Conservation (phyloP, 2,797 vertebrate genomes). For the Leucoraja ocellata region DNA sequence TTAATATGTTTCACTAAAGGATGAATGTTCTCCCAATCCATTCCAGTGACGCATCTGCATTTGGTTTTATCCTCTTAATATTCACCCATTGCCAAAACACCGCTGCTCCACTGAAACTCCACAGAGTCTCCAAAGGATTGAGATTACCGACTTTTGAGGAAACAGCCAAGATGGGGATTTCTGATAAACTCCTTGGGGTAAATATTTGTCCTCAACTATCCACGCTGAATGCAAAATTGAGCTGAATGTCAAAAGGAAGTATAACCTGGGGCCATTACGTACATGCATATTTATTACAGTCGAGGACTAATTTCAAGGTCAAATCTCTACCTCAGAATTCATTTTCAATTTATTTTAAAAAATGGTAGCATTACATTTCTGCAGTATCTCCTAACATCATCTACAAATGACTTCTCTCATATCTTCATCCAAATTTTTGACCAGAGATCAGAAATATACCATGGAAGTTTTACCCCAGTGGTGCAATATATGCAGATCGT, state of each 20-base stretch:
- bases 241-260: too few relatives aligned
- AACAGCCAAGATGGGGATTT: not conserved
- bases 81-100: not conserved
- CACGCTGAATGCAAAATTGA: too few relatives aligned
- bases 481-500: not conserved
- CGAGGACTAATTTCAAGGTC: too few relatives aligned
- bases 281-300: too few relatives aligned
- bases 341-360: not conserved
- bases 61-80: not conserved
- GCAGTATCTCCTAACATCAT: not conserved
- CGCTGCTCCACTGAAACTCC: not conserved
- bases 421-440: not conserved
- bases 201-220: too few relatives aligned
- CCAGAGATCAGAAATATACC: not conserved
- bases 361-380: not conserved
- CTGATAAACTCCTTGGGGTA: not conserved
- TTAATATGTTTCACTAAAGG: constrained; percentile 7
- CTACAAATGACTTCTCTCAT: not conserved
- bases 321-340: too few relatives aligned
- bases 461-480: not conserved
- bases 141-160: not conserved
- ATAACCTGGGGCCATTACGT: too few relatives aligned
- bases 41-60: not conserved
- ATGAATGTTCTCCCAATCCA: not conserved
- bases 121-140: not conserved